These are phyloP conservation scores for Oryctes rhinoceros DNA, from an alignment of 1,140 invertebrate genomes.

Conservation along the genomic window DNA sequence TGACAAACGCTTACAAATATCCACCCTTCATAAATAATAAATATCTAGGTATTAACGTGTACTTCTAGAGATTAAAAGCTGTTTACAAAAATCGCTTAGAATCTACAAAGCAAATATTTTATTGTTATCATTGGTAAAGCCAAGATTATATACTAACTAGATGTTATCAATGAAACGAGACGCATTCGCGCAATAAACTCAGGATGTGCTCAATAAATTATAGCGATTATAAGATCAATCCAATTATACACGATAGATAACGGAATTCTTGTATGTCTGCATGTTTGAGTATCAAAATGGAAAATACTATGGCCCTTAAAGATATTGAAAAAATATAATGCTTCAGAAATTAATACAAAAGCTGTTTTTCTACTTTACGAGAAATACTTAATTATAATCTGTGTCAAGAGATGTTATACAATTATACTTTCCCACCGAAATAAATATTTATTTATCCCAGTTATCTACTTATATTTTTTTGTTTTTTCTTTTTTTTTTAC, in stretches of 20 bases:
- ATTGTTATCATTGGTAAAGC: too few species aligned
- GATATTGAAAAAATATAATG: not conserved
- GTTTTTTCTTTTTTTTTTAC: too few species aligned
- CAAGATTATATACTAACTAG: not conserved
- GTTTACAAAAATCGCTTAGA: not conserved
- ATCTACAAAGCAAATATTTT: conserved; percentile 3
- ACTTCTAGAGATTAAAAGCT: not conserved
- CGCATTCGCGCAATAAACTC: not conserved
- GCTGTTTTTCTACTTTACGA: not conserved
- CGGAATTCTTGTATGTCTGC: not conserved
- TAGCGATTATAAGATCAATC: not conserved
- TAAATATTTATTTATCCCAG: not conserved
- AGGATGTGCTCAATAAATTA: not conserved
- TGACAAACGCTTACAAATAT: not conserved
- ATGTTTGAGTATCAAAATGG: not conserved
- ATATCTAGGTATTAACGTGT: not conserved
- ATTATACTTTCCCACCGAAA: not conserved
- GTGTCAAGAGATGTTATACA: not conserved
- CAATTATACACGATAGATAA: not conserved
- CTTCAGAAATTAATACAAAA: not conserved
- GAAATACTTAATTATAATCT: not conserved
- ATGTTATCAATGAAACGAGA: not conserved
- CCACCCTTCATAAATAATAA: not conserved
- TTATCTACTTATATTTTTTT: not conserved
- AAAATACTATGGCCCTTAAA: not conserved